Percentiles rank a stretch among this genome's conserved stretches.
Evolutionary conservation across 2,113 vertebrate genomes (phyloP).

Genomic region (Indri indri): DNA sequence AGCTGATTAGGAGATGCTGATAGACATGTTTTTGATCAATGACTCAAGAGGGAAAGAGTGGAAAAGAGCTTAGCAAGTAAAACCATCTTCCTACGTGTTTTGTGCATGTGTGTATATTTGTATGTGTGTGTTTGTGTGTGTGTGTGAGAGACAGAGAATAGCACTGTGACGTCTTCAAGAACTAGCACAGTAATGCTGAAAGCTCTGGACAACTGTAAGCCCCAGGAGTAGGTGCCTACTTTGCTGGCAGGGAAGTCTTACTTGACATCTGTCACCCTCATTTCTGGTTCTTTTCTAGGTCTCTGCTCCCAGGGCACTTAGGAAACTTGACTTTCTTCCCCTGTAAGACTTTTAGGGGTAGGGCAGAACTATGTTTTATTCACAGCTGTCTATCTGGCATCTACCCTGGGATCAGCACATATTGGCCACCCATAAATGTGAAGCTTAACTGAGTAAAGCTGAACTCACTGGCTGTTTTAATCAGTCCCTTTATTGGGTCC

Average conservation of each 20-base stretch:
- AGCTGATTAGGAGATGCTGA: neutral
- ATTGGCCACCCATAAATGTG: neutral
- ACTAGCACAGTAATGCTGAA: neutral
- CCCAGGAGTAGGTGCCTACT: no score
- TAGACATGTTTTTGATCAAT: neutral
- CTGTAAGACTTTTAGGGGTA: neutral
- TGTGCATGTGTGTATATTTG: neutral
- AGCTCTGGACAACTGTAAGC: neutral
- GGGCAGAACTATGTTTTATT: neutral
- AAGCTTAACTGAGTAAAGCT: neutral
- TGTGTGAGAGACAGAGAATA: rapidly evolving
- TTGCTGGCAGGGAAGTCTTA: neutral
- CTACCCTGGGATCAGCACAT: neutral
- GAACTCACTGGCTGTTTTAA: neutral
- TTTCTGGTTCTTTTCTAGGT: neutral
- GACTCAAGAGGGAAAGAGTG: neutral
- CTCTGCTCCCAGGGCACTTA: neutral
- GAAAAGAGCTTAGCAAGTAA: neutral
- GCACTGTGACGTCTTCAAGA: neutral
- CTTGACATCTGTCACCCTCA: neutral
- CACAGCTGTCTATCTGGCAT: neutral
- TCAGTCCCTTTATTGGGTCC: neutral
- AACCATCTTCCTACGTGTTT: neutral
- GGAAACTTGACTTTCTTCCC: neutral
- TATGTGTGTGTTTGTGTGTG: neutral